Base-by-base conservation (phyloP, 2,113 vertebrate species). In the Morone saxatilis region DNA sequence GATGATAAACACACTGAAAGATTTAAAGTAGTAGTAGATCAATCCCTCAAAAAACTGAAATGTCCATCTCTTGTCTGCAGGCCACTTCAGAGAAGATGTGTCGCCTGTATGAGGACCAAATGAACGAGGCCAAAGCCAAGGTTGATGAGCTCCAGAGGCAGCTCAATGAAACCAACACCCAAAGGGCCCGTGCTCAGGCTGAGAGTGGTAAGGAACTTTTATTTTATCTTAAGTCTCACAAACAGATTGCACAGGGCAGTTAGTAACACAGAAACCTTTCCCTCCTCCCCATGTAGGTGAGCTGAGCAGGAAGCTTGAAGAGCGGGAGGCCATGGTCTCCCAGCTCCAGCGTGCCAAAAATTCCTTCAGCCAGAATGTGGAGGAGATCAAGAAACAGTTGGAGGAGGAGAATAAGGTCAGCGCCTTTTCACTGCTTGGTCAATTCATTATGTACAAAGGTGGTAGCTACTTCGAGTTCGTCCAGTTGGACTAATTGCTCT, bases 341-440 rank as follows among this genome's bases (percentile, higher is more conserved):
- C 98, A 99, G 89, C 96, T 99, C 77, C 97, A 96, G 87, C 96
- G 97, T 0, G 93, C 95, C 69, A 99, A 98, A 90, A 94, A 94
- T 80, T 96, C 95, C 0, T 96, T 96, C n/a, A 92, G 96, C 19
- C 97, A 98, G 91, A 97, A 78, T 78, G 91, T 96, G 0, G 98
- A 99, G 84, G 98, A 99, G 17, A 94, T 98, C 69, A 97, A 97
- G 91, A 96, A 97, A 88, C 98, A 99, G 92, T 91, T 99, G 84
- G 98, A 99, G 40, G 97, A 99, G 76, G 98, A 99, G 90, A 96
- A 92, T 72, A 99, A 99, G 96, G 98, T 98, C 62, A 76, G 78
- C 20, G 38, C 6, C 5, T 16, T 1, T n/a, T 74, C 54, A 25
- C 2, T 31, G 6, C 16, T 31, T 8, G 17, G 41, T 53, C 2